Conservation (phyloP, 1,140 invertebrate genomes). For the Ceratina japonica region DNA sequence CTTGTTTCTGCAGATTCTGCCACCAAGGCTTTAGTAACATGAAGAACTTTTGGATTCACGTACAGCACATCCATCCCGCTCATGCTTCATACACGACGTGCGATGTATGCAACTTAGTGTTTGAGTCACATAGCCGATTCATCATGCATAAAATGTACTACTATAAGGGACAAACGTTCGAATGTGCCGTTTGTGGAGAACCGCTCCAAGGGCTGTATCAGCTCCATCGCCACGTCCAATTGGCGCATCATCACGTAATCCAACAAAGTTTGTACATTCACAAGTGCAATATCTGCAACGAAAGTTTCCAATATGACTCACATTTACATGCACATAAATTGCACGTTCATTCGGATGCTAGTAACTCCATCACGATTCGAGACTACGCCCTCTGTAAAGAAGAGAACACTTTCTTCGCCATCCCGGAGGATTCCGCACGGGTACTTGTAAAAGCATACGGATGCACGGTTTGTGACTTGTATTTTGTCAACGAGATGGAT, state of each 20-base stretch:
- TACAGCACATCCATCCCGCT: constrained; percentile 47
- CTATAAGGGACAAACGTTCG: constrained; percentile 34
- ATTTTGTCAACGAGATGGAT: constrained; percentile 36
- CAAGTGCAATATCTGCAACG: constrained; percentile 59
- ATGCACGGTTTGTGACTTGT: constrained; percentile 57
- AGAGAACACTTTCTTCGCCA: too few relatives aligned
- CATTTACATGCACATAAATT: constrained; percentile 62
- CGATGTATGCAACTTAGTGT: constrained; percentile 56
- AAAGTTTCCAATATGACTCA: constrained; percentile 62
- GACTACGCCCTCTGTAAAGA: too few relatives aligned
- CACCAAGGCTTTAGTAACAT: constrained; percentile 59
- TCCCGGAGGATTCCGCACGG: accelerated
- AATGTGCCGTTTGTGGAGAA: constrained; percentile 55
- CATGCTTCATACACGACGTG: constrained; percentile 14
- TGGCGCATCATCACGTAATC: constrained; percentile 51
- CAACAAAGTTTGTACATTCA: constrained; percentile 30
- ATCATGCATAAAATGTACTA: constrained; percentile 58
- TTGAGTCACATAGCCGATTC: constrained; percentile 58
- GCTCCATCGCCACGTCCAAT: constrained; percentile 61
- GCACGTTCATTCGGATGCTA: constrained; percentile 56
- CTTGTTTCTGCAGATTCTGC: constrained; percentile 48
- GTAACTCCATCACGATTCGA: too few relatives aligned
- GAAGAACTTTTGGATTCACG: constrained; percentile 37
- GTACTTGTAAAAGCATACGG: not conserved
- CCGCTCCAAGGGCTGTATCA: constrained; percentile 62